Evolutionary conservation across 2,797 vertebrate genomes (phyloP).

Genomic region (Steatocranus sp.): DNA sequence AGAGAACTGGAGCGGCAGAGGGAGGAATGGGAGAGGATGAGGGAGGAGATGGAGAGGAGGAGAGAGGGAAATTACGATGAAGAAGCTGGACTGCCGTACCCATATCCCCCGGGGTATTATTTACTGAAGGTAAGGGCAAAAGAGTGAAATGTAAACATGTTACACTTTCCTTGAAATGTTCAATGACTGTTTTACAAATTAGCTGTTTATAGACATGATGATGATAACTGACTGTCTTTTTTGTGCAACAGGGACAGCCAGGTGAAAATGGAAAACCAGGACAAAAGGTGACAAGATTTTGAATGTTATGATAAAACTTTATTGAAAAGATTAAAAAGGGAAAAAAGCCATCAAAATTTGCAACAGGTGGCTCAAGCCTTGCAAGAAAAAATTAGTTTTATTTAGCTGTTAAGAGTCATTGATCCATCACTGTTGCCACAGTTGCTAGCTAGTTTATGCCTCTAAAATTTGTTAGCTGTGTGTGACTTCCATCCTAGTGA

Average conservation of each 20-base stretch:
- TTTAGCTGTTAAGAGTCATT: neutral
- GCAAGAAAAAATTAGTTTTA: neutral
- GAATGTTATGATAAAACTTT: neutral
- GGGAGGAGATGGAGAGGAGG: constrained; percentile 35
- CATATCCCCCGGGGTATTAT: constrained; percentile 65
- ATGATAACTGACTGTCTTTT: neutral
- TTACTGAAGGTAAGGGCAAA: constrained; percentile 67
- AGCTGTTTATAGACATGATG: neutral
- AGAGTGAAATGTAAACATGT: neutral
- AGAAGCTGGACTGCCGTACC: constrained; percentile 48
- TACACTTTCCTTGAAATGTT: neutral
- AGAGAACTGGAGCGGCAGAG: constrained; percentile 1
- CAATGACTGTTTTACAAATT: neutral
- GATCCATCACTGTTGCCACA: neutral
- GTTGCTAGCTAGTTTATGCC: neutral
- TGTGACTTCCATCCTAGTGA: neutral
- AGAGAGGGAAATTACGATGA: constrained; percentile 43
- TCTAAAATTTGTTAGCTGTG: neutral
- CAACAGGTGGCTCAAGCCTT: neutral
- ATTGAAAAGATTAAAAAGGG: neutral
- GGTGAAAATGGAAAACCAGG: constrained; percentile 77
- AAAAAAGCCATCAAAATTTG: neutral
- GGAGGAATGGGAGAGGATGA: constrained; percentile 51
- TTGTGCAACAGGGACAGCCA: constrained; percentile 70
- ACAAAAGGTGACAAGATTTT: constrained; percentile 71